Conservation (phyloP, 2,797 vertebrate species). For the Alauda arvensis region DNA sequence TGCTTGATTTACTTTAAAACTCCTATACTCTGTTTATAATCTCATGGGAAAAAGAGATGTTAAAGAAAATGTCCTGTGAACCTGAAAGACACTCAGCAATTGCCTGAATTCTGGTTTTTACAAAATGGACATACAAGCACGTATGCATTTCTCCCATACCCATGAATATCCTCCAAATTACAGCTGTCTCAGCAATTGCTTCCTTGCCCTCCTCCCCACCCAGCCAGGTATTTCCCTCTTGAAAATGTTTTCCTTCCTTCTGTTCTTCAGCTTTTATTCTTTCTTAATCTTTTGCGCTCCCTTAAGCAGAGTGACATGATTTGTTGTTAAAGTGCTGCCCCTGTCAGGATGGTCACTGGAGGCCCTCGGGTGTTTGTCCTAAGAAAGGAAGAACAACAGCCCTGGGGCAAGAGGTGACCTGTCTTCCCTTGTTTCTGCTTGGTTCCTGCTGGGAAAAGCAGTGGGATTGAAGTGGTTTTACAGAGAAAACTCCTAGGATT, state of each 20-base stretch:
- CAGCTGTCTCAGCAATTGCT: not conserved
- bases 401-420: not conserved
- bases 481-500: not conserved
- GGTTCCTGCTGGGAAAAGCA: not conserved
- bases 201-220: not conserved
- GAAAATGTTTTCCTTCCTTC: not conserved
- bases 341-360: not conserved
- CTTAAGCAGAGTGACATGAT: not conserved
- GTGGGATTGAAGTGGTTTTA: not conserved
- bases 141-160: not conserved
- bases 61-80: not conserved
- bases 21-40: not conserved
- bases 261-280: not conserved
- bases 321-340: fast-evolving
- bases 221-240: not conserved
- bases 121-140: not conserved
- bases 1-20: not conserved
- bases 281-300: not conserved
- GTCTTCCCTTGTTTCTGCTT: not conserved
- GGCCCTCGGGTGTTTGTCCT: not conserved
- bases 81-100: not conserved
- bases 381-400: not conserved
- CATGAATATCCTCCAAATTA: not conserved
- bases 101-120: not conserved
- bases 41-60: not conserved